phyloP scores from a whole-genome alignment of 2,113 vertebrate genomes.

The Cyanoderma ruficeps region DNA sequence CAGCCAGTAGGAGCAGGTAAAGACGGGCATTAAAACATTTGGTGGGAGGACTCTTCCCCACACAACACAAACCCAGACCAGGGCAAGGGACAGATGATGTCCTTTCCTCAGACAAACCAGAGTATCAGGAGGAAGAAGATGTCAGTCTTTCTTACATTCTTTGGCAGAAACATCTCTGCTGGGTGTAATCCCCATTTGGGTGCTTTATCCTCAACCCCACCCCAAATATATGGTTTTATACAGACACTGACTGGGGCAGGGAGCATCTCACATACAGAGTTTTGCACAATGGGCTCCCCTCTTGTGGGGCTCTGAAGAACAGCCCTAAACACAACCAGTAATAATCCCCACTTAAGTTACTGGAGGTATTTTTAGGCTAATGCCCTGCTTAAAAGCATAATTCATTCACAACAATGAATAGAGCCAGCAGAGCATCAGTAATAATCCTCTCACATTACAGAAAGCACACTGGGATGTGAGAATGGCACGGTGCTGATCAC shows the following conservation, averaged over 20 bases:
- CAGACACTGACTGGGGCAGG: not conserved
- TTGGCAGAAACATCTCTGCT: not conserved
- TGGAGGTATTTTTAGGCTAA: slow-evolving; percentile 50
- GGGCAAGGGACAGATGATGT: not conserved
- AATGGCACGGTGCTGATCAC: not conserved
- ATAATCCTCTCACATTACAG: slow-evolving; percentile 58
- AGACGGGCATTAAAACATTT: not conserved
- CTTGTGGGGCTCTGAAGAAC: not conserved
- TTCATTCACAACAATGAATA: slow-evolving; percentile 52
- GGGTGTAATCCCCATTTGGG: not conserved
- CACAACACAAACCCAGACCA: not conserved
- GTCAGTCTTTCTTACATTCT: not conserved
- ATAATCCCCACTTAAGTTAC: slow-evolving; percentile 26
- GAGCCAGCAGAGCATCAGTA: slow-evolving; percentile 52
- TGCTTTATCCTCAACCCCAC: not conserved
- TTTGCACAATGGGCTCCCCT: not conserved
- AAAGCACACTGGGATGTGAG: not conserved
- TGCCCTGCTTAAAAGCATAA: slow-evolving; percentile 45
- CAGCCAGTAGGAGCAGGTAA: not conserved
- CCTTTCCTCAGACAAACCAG: not conserved
- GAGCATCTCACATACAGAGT: not conserved
- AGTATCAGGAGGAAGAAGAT: not conserved
- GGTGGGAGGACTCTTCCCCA: not conserved
- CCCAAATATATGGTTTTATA: not conserved
- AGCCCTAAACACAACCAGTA: not conserved